A percentile compares a stretch with the other conserved stretches of the same genome.
phyloP scores from a whole-genome alignment of 2,113 vertebrate genomes.

The Mugil cephalus region DNA sequence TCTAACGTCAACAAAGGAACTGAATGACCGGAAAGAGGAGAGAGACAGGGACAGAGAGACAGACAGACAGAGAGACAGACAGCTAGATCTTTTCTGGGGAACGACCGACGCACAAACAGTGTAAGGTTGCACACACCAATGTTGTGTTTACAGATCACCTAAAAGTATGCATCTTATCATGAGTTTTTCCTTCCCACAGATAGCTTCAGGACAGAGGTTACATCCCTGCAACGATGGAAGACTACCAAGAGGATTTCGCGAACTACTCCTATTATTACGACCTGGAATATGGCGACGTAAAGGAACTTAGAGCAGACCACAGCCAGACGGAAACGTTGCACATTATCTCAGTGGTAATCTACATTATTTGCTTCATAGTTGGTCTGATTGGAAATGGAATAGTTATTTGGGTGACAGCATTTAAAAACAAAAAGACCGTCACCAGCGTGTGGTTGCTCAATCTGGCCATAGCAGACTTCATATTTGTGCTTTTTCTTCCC shows the following conservation, averaged over 20 bases:
- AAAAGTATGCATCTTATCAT: constrained; percentile 20
- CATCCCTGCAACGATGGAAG: constrained; percentile 50
- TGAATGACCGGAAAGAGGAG: constrained; percentile 32
- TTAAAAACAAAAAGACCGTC: constrained; percentile 92
- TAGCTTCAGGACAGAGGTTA: constrained; percentile 4
- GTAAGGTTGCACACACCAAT: constrained; percentile 20
- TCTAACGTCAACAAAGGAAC: constrained; percentile 46
- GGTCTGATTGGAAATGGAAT: constrained; percentile 92
- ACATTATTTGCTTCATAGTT: constrained; percentile 88
- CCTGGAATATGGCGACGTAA: constrained; percentile 75
- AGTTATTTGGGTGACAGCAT: constrained; percentile 94
- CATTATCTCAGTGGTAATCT: constrained; percentile 90
- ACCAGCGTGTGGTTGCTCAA: constrained; percentile 94
- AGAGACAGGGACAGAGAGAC: not conserved
- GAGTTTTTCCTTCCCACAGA: constrained; percentile 27
- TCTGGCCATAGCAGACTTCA: constrained; percentile 93
- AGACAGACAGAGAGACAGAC: not conserved
- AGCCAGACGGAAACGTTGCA: constrained; percentile 81
- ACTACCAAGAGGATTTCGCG: constrained; percentile 61
- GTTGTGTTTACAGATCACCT: not conserved
- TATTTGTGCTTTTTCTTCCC: constrained; percentile 94
- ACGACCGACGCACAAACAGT: constrained; percentile 2
- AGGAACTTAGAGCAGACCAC: constrained; percentile 65
- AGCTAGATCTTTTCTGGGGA: constrained; percentile 21
- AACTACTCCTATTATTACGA: constrained; percentile 77